These are phyloP conservation scores for Ditylenchus dipsaci DNA, from an alignment of 1,140 invertebrate species.

Conservation along the genomic window DNA sequence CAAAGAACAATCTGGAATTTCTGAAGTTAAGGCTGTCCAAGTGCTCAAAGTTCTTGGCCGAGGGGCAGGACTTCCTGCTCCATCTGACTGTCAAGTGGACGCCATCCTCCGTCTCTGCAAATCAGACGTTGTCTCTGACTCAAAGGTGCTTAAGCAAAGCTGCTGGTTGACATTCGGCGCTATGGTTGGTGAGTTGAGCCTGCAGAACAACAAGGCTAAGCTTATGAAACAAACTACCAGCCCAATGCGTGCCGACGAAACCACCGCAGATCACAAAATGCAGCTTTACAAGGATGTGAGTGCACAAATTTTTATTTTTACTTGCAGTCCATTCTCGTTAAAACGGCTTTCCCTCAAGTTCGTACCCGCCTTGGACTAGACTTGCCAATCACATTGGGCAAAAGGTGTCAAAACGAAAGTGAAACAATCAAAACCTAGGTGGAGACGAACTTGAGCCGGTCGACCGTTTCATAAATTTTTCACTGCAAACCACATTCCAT, in stretches of 20 bases:
- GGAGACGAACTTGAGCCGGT: too few species aligned
- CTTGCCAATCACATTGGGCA: too few species aligned
- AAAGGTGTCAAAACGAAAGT: too few species aligned
- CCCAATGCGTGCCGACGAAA: constrained; percentile 13
- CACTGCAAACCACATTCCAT: too few species aligned
- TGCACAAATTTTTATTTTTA: not conserved
- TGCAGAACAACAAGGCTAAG: constrained; percentile 10
- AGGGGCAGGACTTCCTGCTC: constrained; percentile 34
- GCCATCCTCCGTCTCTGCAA: constrained; percentile 41
- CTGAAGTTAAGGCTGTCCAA: constrained; percentile 24
- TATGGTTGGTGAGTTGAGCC: constrained; percentile 22
- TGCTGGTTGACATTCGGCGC: constrained; percentile 51
- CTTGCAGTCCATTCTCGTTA: too few species aligned
- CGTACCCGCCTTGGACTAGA: too few species aligned
- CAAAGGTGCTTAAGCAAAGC: constrained; percentile 33
- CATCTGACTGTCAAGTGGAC: constrained; percentile 42
- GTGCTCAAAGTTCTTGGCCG: constrained; percentile 34
- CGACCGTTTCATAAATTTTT: too few species aligned
- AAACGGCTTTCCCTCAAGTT: too few species aligned
- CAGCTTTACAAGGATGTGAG: constrained; percentile 27
- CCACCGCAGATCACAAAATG: constrained; percentile 34
- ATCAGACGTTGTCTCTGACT: constrained; percentile 20
- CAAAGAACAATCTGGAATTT: constrained; percentile 17
- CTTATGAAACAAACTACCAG: not conserved
- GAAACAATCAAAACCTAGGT: too few species aligned